phyloP scores from a whole-genome alignment of 2,888 invertebrate species.

The Volucella inflata region DNA sequence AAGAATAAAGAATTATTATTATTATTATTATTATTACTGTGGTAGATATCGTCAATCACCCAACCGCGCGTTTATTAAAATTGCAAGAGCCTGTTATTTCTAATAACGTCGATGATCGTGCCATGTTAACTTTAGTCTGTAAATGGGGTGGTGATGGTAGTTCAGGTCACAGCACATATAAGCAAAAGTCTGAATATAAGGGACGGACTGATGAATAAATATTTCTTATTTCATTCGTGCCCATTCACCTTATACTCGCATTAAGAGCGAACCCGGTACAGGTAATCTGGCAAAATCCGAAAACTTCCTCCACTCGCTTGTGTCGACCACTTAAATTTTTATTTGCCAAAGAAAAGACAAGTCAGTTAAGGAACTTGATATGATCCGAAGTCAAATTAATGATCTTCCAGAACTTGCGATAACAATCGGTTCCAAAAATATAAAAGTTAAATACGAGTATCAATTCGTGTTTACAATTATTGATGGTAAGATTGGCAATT shows the following conservation, averaged over 20 bases:
- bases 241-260: background rate
- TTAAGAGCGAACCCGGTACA: background rate
- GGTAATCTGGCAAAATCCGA: background rate
- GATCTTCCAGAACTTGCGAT: conserved; percentile 8
- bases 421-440: too few relatives aligned
- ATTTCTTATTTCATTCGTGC: conserved; percentile 8
- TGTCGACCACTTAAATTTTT: conserved; percentile 12
- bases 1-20: too few relatives aligned
- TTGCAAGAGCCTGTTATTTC: background rate
- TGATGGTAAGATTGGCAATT: too few relatives aligned
- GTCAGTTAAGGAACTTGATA: conserved; percentile 3
- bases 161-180: too few relatives aligned
- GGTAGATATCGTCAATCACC: background rate
- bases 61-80: conserved; percentile 5
- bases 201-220: background rate
- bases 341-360: conserved; percentile 9
- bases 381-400: background rate
- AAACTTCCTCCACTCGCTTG: background rate
- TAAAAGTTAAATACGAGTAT: too few relatives aligned
- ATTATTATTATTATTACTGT: too few relatives aligned
- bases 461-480: too few relatives aligned
- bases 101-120: conserved; percentile 6
- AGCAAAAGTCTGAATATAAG: background rate
- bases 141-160: conserved; percentile 3
- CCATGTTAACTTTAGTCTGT: background rate